Evolutionary conservation across 2,113 vertebrate genomes (phyloP).

Genomic region (Poeciliopsis turrubarensis): DNA sequence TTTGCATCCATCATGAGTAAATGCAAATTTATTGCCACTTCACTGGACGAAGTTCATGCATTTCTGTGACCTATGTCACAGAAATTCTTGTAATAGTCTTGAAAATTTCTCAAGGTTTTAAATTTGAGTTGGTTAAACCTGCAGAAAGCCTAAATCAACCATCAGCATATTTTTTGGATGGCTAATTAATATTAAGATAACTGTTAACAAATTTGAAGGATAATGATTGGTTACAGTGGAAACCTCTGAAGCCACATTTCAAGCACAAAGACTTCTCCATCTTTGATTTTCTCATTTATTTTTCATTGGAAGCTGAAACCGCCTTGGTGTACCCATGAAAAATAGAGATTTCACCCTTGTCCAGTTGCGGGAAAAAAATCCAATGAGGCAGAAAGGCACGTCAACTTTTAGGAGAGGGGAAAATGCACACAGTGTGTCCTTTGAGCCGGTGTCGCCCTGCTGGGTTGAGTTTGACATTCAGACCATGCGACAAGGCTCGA

Average conservation of each 20-base stretch:
- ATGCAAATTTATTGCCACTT: no score
- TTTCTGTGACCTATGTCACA: no score
- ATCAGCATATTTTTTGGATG: no score
- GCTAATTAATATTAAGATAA: no score
- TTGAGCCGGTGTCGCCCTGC: conserved; percentile 81
- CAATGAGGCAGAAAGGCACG: conserved; percentile 61
- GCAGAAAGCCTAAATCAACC: no score
- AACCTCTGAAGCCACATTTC: conserved; percentile 2
- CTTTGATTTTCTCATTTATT: conserved; percentile 53
- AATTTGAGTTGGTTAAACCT: no score
- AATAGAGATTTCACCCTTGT: conserved; percentile 64
- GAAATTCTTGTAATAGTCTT: no score
- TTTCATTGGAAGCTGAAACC: conserved; percentile 45
- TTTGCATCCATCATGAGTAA: no score
- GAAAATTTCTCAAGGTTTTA: no score
- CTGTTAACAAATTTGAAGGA: no score
- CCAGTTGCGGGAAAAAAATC: conserved; percentile 41
- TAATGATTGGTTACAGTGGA: background rate
- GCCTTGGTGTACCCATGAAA: conserved; percentile 32
- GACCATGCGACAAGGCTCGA: conserved; percentile 90
- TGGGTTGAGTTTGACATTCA: conserved; percentile 86
- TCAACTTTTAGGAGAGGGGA: conserved; percentile 43
- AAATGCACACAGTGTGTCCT: conserved; percentile 67
- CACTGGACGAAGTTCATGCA: no score
- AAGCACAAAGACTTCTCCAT: conserved; percentile 17